Conservation (phyloP, 2,113 vertebrate species). For the Neomonachus schauinslandi region DNA sequence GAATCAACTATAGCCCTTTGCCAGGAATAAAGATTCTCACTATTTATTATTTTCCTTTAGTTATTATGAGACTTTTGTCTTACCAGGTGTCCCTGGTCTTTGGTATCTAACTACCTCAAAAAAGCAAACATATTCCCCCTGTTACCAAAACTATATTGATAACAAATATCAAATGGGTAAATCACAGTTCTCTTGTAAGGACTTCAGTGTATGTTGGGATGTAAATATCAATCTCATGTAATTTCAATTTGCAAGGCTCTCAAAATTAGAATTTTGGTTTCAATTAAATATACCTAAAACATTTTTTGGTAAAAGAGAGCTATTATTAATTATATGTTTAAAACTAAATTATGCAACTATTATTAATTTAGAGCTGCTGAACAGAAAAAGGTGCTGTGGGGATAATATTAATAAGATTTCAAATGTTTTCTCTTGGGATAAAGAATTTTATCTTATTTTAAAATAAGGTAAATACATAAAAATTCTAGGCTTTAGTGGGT, state of each 20-base stretch:
- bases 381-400: not conserved
- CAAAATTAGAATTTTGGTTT: constrained; percentile 19
- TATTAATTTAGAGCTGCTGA: constrained; percentile 50
- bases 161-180: not conserved
- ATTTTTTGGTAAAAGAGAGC: not conserved
- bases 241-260: constrained; percentile 1
- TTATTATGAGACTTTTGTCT: constrained; percentile 36
- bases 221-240: not conserved
- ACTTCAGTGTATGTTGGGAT: not conserved
- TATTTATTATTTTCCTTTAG: not conserved
- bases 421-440: constrained; percentile 37
- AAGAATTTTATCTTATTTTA: not conserved
- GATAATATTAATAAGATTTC: constrained; percentile 22
- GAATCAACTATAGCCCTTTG: not conserved
- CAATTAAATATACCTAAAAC: not conserved
- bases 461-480: constrained; percentile 28
- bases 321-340: constrained; percentile 44
- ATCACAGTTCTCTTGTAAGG: not conserved
- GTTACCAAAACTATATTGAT: not conserved
- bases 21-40: not conserved
- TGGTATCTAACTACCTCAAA: not conserved
- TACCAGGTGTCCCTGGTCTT: not conserved
- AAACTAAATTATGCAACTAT: constrained; percentile 25
- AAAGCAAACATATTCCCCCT: not conserved
- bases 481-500: not conserved